These are phyloP conservation scores for Baccha elongata DNA, from an alignment of 2,888 invertebrate genomes.

Conservation along the genomic window DNA sequence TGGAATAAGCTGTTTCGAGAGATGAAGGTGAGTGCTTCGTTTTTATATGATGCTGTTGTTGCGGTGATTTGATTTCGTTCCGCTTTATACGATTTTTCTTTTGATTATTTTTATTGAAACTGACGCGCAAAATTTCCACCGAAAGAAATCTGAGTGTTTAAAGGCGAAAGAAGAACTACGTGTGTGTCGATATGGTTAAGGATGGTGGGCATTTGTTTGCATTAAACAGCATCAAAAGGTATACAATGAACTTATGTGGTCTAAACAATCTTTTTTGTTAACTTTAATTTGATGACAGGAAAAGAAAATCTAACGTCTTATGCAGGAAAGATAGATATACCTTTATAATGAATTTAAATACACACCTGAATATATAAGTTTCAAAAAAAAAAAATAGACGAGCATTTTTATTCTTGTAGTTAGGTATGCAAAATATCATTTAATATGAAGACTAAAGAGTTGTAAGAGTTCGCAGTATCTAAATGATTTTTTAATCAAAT, in stretches of 20 bases:
- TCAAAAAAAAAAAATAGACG: too few relatives aligned
- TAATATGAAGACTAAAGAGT: too few relatives aligned
- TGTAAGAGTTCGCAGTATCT: too few relatives aligned
- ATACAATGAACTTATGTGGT: conserved; percentile 59
- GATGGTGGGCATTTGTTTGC: conserved; percentile 65
- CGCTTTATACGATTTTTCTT: conserved; percentile 8
- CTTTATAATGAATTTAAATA: conserved; percentile 2
- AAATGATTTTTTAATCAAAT: too few relatives aligned
- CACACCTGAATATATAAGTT: conserved; percentile 54
- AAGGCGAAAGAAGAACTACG: conserved; percentile 39
- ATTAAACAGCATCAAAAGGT: conserved; percentile 22
- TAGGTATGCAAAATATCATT: too few relatives aligned
- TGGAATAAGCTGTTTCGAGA: not conserved
- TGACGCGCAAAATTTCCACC: conserved; percentile 70
- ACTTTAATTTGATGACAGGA: conserved; percentile 57
- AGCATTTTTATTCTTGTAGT: too few relatives aligned
- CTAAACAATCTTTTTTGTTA: conserved; percentile 41
- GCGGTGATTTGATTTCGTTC: conserved; percentile 58
- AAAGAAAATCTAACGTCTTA: conserved; percentile 55
- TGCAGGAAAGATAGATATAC: conserved; percentile 3
- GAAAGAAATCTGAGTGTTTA: conserved; percentile 69
- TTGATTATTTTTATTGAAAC: conserved; percentile 52
- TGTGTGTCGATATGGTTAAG: conserved; percentile 59
- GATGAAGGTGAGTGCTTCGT: conserved; percentile 53
- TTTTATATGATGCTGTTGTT: conserved; percentile 26